phyloP scores from a whole-genome alignment of 2,113 vertebrate species.

The Gymnocephalus cernua region DNA sequence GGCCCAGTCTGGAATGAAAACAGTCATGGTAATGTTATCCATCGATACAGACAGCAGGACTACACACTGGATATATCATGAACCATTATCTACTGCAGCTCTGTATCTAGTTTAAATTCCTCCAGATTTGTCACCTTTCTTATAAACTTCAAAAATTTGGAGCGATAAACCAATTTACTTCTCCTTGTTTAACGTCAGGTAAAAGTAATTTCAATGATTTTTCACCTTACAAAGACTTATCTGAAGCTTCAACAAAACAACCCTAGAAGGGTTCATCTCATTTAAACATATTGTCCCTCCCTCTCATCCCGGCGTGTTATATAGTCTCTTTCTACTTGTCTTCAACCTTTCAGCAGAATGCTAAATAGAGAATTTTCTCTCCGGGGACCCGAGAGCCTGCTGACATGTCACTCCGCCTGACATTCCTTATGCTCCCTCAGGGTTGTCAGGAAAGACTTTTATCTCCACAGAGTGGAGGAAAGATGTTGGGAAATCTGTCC shows the following conservation, averaged over 20 bases:
- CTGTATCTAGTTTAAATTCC: slow-evolving; percentile 3
- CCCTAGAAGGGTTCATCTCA: slow-evolving; percentile 30
- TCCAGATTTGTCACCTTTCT: background rate
- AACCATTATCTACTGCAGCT: background rate
- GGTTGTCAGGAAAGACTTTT: slow-evolving; percentile 59
- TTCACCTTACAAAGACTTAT: background rate
- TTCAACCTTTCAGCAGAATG: slow-evolving; percentile 70
- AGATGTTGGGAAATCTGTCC: slow-evolving; percentile 64
- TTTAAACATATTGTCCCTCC: slow-evolving; percentile 34
- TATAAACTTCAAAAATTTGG: background rate
- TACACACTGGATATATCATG: slow-evolving; percentile 5
- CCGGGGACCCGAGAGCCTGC: slow-evolving; percentile 52
- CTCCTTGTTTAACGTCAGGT: background rate
- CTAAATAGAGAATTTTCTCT: slow-evolving; percentile 70
- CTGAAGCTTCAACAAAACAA: slow-evolving; percentile 17
- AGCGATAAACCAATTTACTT: background rate
- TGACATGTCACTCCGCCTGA: slow-evolving; percentile 69
- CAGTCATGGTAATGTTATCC: slow-evolving; percentile 32
- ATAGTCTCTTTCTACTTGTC: slow-evolving; percentile 35
- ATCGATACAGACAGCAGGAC: slow-evolving; percentile 34
- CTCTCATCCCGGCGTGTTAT: slow-evolving; percentile 22
- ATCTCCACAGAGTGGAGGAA: slow-evolving; percentile 52
- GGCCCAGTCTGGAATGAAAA: slow-evolving; percentile 47
- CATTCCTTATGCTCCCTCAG: slow-evolving; percentile 55
- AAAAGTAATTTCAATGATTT: slow-evolving; percentile 5